Percentiles rank a stretch among this genome's conserved stretches.
These are phyloP conservation scores for Eonycteris spelaea DNA, from an alignment of 2,113 vertebrate species.

Conservation along the genomic window DNA sequence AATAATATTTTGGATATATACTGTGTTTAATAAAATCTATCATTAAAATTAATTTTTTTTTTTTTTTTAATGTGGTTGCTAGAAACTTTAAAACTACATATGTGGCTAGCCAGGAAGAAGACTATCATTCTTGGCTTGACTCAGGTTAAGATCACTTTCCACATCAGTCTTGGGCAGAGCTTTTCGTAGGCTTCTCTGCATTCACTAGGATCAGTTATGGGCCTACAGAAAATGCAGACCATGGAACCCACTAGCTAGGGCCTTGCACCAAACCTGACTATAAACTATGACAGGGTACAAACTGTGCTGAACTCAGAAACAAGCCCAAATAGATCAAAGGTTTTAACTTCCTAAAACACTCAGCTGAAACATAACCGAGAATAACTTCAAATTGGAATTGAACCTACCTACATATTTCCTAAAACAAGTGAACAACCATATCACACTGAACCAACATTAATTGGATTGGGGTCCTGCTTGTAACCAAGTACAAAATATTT, in stretches of 20 bases:
- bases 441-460: slow-evolving; percentile 19
- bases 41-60: slow-evolving; percentile 33
- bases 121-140: background rate
- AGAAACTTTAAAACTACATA: background rate
- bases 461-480: slow-evolving; percentile 43
- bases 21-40: background rate
- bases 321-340: slow-evolving; percentile 13
- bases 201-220: background rate
- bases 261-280: background rate
- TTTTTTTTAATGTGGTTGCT: background rate
- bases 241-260: background rate
- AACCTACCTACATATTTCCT: slow-evolving; percentile 48
- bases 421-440: slow-evolving; percentile 38
- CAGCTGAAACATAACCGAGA: slow-evolving; percentile 6
- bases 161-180: background rate
- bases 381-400: background rate
- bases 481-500: slow-evolving; percentile 70
- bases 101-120: background rate
- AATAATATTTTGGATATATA: background rate
- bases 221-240: background rate
- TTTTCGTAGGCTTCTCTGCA: background rate
- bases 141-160: background rate
- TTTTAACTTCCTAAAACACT: slow-evolving; percentile 44
- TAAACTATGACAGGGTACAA: slow-evolving; percentile 25
- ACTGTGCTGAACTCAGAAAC: slow-evolving; percentile 52